phyloP scores from a whole-genome alignment of 2,888 invertebrate species.

The Drosophila niveifrons region DNA sequence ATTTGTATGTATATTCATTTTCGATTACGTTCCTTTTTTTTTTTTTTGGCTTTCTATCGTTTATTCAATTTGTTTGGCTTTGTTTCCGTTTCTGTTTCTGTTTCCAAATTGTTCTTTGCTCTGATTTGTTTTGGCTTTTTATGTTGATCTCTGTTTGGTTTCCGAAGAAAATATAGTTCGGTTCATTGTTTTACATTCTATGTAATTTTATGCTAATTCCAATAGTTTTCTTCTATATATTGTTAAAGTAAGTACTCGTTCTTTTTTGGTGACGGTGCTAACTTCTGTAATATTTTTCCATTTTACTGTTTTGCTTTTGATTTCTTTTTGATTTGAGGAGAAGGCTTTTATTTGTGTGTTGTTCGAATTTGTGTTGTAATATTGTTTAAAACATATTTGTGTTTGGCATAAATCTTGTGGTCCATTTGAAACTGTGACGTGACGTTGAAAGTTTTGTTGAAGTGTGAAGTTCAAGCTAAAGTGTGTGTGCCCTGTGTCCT shows the following conservation, averaged over 20 bases:
- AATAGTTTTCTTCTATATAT: background rate
- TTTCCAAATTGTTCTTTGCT: slow-evolving; percentile 30
- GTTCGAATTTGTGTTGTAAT: slow-evolving; percentile 1
- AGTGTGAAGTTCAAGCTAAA: background rate
- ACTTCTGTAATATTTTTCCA: slow-evolving; percentile 18
- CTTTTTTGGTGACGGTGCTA: slow-evolving; percentile 21
- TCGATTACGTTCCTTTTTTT: slow-evolving; percentile 49
- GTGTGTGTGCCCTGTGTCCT: slow-evolving; percentile 16
- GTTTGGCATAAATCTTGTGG: slow-evolving; percentile 48
- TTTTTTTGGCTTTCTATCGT: slow-evolving; percentile 43
- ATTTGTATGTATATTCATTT: slow-evolving; percentile 80
- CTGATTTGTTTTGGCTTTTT: slow-evolving; percentile 23
- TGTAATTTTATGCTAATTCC: slow-evolving; percentile 2
- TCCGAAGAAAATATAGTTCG: background rate
- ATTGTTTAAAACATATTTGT: slow-evolving; percentile 6
- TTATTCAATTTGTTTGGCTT: slow-evolving; percentile 2
- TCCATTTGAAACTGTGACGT: slow-evolving; percentile 84
- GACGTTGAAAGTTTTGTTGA: slow-evolving; percentile 47
- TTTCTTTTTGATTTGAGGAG: slow-evolving; percentile 29
- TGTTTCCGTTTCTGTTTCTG: slow-evolving; percentile 27
- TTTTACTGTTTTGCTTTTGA: slow-evolving; percentile 1
- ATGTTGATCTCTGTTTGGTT: slow-evolving; percentile 6
- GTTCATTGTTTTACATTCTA: slow-evolving; percentile 10
- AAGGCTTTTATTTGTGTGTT: slow-evolving; percentile 31
- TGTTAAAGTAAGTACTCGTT: slow-evolving; percentile 12